Percentiles rank a stretch among this genome's conserved stretches.
Evolutionary conservation across 2,113 vertebrate genomes (phyloP).

Genomic region (Ariopsis seemanni): DNA sequence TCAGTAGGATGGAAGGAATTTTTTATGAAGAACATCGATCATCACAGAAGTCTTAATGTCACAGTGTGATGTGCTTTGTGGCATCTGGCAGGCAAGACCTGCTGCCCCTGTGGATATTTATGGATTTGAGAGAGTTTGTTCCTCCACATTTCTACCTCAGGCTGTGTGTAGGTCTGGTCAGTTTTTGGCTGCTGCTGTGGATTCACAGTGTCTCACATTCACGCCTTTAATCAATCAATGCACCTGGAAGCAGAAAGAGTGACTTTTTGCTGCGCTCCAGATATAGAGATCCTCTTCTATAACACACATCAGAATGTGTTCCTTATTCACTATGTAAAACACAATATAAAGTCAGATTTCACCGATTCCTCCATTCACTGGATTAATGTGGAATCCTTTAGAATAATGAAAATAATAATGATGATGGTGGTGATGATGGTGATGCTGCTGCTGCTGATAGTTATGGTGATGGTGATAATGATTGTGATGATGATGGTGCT

Average conservation of each 20-base stretch:
- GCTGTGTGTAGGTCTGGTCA: slow-evolving; percentile 5
- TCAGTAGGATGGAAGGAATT: neutral
- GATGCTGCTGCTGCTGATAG: neutral
- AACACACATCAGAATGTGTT: neutral
- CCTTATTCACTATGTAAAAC: neutral
- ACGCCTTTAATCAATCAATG: neutral
- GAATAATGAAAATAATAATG: neutral
- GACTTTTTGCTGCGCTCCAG: neutral
- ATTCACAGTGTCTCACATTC: neutral
- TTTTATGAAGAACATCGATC: neutral
- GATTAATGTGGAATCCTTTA: neutral
- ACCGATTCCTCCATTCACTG: neutral
- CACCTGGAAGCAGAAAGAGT: neutral
- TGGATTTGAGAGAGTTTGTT: slow-evolving; percentile 1
- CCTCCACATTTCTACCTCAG: slow-evolving; percentile 6
- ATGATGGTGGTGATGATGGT: neutral
- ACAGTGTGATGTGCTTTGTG: slow-evolving; percentile 9
- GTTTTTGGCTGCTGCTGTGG: neutral
- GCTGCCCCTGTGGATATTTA: slow-evolving; percentile 22
- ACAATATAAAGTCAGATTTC: neutral
- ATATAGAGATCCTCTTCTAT: neutral
- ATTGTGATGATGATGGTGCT: neutral
- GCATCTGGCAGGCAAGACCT: neutral
- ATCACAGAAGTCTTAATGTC: slow-evolving; percentile 2
- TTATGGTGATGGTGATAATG: neutral